Evolutionary conservation across 2,888 invertebrate genomes (phyloP).

Genomic region (Drosophila subquinaria): DNA sequence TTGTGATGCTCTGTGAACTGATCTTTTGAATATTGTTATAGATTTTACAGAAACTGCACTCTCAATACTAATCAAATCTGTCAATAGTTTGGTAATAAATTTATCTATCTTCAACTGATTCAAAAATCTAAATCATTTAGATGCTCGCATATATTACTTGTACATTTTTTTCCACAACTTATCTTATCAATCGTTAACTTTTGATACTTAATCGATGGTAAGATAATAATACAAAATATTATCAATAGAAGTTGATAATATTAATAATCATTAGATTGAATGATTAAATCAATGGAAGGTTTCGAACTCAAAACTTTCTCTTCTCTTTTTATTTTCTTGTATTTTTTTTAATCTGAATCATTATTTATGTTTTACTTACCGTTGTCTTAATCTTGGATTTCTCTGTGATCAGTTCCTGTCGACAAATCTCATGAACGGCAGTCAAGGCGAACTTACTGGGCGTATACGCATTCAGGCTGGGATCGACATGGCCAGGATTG

Average conservation of each 20-base stretch:
- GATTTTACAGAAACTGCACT: background rate
- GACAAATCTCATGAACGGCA: slow-evolving; percentile 82
- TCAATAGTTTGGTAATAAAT: background rate
- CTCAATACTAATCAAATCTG: background rate
- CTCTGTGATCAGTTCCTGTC: slow-evolving; percentile 82
- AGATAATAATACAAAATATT: background rate
- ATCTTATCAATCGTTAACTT: background rate
- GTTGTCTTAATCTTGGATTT: slow-evolving; percentile 83
- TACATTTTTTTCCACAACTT: background rate
- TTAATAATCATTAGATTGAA: background rate
- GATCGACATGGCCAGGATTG: slow-evolving; percentile 65
- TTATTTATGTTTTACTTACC: slow-evolving; percentile 65
- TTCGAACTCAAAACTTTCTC: no score
- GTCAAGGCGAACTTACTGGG: slow-evolving; percentile 83
- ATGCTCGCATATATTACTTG: background rate
- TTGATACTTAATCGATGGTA: background rate
- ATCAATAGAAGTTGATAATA: background rate
- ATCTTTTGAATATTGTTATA: background rate
- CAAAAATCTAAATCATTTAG: background rate
- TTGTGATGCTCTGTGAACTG: background rate
- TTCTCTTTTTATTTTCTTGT: no score
- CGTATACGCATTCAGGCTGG: slow-evolving; percentile 82
- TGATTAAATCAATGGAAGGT: no score
- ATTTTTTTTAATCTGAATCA: no score
- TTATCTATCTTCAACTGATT: background rate